A percentile compares a stretch with the other conserved stretches of the same genome.
phyloP scores from a whole-genome alignment of 2,113 vertebrate genomes.

The Cacatua alba region DNA sequence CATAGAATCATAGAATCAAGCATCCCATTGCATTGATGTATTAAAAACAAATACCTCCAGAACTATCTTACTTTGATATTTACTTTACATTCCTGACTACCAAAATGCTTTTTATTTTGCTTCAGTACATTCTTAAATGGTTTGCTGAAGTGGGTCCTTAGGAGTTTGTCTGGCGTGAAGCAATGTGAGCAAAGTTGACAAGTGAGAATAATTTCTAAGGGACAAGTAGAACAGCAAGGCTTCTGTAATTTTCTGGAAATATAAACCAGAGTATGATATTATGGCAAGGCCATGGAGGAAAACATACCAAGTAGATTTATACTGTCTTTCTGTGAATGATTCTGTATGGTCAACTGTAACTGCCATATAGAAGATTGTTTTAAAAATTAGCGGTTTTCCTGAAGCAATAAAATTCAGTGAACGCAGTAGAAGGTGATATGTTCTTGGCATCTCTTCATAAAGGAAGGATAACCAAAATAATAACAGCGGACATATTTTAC shows the following conservation, averaged over 20 bases:
- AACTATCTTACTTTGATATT: not conserved
- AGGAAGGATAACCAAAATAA: slow-evolving; percentile 26
- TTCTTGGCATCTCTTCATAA: slow-evolving; percentile 52
- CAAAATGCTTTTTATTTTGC: not conserved
- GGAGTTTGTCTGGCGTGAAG: slow-evolving; percentile 31
- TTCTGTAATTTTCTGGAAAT: slow-evolving; percentile 47
- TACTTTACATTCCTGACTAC: not conserved
- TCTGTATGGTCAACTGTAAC: slow-evolving; percentile 38
- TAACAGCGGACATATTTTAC: slow-evolving; percentile 44
- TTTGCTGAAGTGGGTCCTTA: not conserved
- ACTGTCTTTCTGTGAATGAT: slow-evolving; percentile 51
- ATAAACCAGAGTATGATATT: slow-evolving; percentile 40
- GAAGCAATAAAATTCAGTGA: slow-evolving; percentile 45
- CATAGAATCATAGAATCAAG: not conserved
- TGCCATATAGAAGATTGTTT: slow-evolving; percentile 8
- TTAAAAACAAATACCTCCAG: not conserved
- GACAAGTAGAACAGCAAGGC: slow-evolving; percentile 3
- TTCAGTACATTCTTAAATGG: not conserved
- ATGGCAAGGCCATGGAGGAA: slow-evolving; percentile 57
- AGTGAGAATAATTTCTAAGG: slow-evolving; percentile 26
- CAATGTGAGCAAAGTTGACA: not conserved
- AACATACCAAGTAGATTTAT: slow-evolving; percentile 56
- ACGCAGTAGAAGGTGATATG: slow-evolving; percentile 15
- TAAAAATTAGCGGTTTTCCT: slow-evolving; percentile 48
- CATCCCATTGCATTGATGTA: not conserved